phyloP scores from a whole-genome alignment of 2,888 invertebrate genomes.

The Stratiomys singularior region DNA sequence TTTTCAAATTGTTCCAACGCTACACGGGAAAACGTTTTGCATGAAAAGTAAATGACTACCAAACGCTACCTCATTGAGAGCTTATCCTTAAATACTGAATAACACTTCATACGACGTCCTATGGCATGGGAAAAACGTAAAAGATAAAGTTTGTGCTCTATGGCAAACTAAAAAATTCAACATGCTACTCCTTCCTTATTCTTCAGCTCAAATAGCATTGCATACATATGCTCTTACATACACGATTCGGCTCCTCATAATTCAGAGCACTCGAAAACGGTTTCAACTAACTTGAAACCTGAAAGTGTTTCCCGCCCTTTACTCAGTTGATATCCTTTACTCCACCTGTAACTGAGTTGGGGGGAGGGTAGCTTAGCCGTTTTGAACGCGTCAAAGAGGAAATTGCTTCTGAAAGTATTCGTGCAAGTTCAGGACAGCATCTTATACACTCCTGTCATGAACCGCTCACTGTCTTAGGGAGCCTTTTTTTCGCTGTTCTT shows the following conservation, averaged over 20 bases:
- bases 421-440: constrained; percentile 39
- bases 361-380: constrained; percentile 1
- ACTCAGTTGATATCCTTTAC: background rate
- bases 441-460: constrained; percentile 46
- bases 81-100: background rate
- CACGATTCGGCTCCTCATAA: constrained; percentile 2
- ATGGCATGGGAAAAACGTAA: background rate
- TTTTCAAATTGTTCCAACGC: too few relatives aligned
- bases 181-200: constrained; percentile 11
- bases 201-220: background rate
- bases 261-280: constrained; percentile 24
- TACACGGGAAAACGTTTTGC: constrained; percentile 16
- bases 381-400: constrained; percentile 41
- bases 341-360: background rate
- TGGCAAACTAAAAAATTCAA: constrained; percentile 29
- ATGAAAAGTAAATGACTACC: constrained; percentile 11
- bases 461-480: constrained; percentile 40
- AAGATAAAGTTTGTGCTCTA: background rate
- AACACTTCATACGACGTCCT: background rate
- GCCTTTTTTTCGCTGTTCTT: constrained; percentile 23
- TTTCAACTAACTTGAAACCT: background rate
- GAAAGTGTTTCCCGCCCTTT: background rate
- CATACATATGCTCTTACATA: background rate
- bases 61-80: background rate
- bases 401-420: constrained; percentile 43